A percentile compares a stretch with the other conserved stretches of the same genome.
These are phyloP conservation scores for Spinus olivaceus DNA, from an alignment of 2,797 vertebrate species.

Conservation along the genomic window DNA sequence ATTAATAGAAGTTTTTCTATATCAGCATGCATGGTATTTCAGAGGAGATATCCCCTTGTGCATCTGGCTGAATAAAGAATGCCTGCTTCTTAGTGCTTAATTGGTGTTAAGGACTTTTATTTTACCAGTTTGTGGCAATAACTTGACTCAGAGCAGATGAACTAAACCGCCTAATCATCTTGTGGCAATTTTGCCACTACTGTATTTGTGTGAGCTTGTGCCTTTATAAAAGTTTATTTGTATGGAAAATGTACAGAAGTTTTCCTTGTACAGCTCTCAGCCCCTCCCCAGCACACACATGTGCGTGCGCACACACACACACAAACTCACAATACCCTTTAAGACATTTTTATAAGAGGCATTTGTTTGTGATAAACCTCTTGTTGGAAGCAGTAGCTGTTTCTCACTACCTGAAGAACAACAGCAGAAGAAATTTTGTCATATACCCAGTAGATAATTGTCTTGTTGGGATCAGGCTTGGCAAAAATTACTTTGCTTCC, in stretches of 20 bases:
- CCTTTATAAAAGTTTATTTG: neutral
- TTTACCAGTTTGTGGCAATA: neutral
- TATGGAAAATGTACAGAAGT: neutral
- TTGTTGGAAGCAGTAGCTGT: neutral
- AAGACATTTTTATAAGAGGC: neutral
- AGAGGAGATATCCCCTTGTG: neutral
- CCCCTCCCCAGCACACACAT: neutral
- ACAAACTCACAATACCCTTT: neutral
- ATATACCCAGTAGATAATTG: neutral
- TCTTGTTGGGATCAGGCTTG: neutral
- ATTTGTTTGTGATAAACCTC: neutral
- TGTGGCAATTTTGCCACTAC: neutral
- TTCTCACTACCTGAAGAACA: neutral
- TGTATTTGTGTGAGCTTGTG: neutral
- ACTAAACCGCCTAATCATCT: neutral
- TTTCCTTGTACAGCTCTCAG: neutral
- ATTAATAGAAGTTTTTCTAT: neutral
- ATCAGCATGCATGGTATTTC: neutral
- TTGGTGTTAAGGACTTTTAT: neutral
- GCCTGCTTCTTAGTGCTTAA: neutral
- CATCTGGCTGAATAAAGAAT: neutral
- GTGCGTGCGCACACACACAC: neutral
- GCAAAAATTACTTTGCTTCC: neutral
- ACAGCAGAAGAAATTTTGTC: neutral
- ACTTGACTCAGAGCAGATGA: neutral